Conservation (phyloP, 2,888 invertebrate species). For the Mimumesa dahlbomi region DNA sequence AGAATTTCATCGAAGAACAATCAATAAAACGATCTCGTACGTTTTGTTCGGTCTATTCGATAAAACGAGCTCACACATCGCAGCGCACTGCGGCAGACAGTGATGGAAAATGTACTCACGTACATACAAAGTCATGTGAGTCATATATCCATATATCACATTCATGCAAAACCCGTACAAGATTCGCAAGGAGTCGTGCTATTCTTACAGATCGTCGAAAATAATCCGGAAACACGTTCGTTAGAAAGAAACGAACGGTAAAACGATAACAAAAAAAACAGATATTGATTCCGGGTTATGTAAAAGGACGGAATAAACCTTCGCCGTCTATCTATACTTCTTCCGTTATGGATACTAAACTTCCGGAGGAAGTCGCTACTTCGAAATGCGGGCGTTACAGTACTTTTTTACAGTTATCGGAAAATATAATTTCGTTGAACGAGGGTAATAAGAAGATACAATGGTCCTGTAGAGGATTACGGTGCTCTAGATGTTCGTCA, state of each 20-base stretch:
- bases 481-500: conserved; percentile 47
- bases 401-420: not conserved
- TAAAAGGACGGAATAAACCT: conserved; percentile 19
- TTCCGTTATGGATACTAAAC: not conserved
- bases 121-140: too few species aligned
- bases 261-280: conserved; percentile 20
- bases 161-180: not conserved
- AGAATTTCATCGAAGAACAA: conserved; percentile 15
- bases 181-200: too few species aligned
- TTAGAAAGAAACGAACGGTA: not conserved
- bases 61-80: conserved; percentile 33
- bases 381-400: too few species aligned
- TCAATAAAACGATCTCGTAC: conserved; percentile 36
- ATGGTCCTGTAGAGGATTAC: conserved; percentile 48
- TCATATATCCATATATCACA: not conserved
- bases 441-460: conserved; percentile 30
- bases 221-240: not conserved
- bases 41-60: conserved; percentile 23
- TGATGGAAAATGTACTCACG: conserved; percentile 19
- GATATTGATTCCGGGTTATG: conserved; percentile 49
- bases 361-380: not conserved
- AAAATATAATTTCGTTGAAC: conserved; percentile 15
- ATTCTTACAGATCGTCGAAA: conserved; percentile 1
- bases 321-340: not conserved
- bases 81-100: conserved; percentile 45